Evolutionary conservation across 2,888 invertebrate species (phyloP), one percentile per base, ranked within the genome.

Genomic region (Drosophila merina): DNA sequence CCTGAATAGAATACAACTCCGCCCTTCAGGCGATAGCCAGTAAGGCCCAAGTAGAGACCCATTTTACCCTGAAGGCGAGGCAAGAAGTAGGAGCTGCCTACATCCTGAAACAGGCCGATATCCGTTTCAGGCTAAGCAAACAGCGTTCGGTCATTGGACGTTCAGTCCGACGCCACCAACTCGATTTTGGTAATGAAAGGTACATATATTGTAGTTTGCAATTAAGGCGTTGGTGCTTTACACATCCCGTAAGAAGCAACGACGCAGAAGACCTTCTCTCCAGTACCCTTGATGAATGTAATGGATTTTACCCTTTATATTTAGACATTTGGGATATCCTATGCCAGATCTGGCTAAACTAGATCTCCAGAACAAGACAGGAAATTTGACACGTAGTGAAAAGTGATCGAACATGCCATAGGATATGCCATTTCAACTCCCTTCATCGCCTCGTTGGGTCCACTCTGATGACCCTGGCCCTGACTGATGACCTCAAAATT

Each of bases 101-200:
- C 99, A 93, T 99, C 99, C 1, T 99, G 98, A 89, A 98, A 97
- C 38, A 99, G 92, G 7, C 98, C 99, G 82, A 99, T 98, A n/a
- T 96, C 97, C 0, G 99, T 99, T 93, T 99, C 99, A 0, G 99
- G 99, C 99, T 99, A 99, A 0, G 99, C 98, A 90, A 99, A 97
- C 30, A 98, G 86, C 0, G 99, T 98, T 80, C 94, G 95, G 90
- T 99, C 98, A 98, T 92, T 99, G 98, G 0, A 99, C 96, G 0
- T 99, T 98, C 30, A 99, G 83, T 0, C 99, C 99, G 49, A 98
- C 95, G 36, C 99, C 99, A 57, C 99, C 99, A 38, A 99, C 99
- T 99, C 99, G 9, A 99, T 97, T 4, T 99, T 89, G 1, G 99
- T 97, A 66, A 99, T 93, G 89, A 97, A 98, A 0, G 99, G 99